Evolutionary conservation across 2,113 vertebrate species (phyloP), one percentile per base, ranked within the genome.

Genomic region (Bothrops jararaca): DNA sequence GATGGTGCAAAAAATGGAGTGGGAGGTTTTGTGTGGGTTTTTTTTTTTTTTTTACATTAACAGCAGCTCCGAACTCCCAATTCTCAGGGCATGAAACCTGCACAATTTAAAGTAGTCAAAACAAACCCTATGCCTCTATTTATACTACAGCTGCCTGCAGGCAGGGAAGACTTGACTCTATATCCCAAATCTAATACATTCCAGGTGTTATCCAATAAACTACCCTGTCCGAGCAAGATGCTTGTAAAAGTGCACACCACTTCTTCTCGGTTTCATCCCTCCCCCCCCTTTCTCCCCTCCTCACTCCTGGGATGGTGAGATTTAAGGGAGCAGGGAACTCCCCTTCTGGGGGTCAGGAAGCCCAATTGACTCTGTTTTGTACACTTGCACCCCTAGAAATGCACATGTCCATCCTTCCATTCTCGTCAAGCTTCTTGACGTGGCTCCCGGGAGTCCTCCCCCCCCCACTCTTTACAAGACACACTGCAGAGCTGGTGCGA

Each of bases 21-120:
- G 0, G 50, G 95, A 94, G 95, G 94, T 0, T 4, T 5, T n/a
- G n/a, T n/a, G n/a, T n/a, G n/a, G n/a, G n/a, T 45, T 45, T 0
- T 45, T 45, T 48, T 48, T 48, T 42, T 42, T 42, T 48, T 48
- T 48, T 48, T 6, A 48, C 45, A 6, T 48, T 97, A 97, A 93
- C 96, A 97, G 96, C 95, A 95, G 96, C 97, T 95, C 95, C 96
- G 94, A 97, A 95, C 93, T 97, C 97, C 97, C 96, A 97, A 97
- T 96, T 98, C 97, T 97, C 96, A 97, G 97, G 97, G 96, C 97
- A 97, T 89, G 57, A 97, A 98, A 97, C 96, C 97, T 98, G 96
- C 95, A 97, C 97, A 97, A 97, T 97, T 97, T 97, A 96, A 97
- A 97, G 97, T 93, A 97, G 97, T 97, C 97, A 97, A 97, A 98